Percentiles rank a stretch among this genome's conserved stretches.
Evolutionary conservation across 2,113 vertebrate genomes (phyloP).

Genomic region (Aphelocoma coerulescens): DNA sequence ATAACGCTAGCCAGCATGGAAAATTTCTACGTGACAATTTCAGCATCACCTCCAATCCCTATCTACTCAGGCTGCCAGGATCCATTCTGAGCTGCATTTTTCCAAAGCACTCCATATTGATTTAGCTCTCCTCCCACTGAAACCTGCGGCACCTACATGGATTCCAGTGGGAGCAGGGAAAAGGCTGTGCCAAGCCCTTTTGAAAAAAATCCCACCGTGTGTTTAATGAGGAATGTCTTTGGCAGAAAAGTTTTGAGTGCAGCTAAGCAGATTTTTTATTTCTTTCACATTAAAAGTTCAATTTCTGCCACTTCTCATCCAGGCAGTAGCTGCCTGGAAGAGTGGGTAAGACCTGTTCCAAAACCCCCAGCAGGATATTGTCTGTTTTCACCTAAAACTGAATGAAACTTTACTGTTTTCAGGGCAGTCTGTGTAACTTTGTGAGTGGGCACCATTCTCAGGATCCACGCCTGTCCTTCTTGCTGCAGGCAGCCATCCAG

Average conservation of each 20-base stretch:
- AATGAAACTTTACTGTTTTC: background rate
- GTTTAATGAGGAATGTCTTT: conserved; percentile 38
- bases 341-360: background rate
- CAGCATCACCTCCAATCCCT: conserved; percentile 48
- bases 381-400: background rate
- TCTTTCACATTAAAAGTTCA: conserved; percentile 8
- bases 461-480: background rate
- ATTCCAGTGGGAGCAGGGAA: conserved; percentile 32
- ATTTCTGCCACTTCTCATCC: background rate
- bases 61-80: conserved; percentile 33
- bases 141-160: conserved; percentile 19
- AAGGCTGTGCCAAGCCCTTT: conserved; percentile 11
- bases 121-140: background rate
- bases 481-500: background rate
- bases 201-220: conserved; percentile 29
- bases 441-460: background rate
- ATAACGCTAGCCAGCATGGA: conserved; percentile 45
- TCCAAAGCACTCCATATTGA: conserved; percentile 31
- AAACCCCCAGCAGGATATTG: background rate
- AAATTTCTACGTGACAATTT: conserved; percentile 49
- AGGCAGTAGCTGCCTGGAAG: background rate
- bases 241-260: conserved; percentile 8
- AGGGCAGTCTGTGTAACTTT: background rate
- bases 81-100: conserved; percentile 24
- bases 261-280: conserved; percentile 2